phyloP scores from a whole-genome alignment of 2,888 invertebrate species.

The Caenorhabditis angaria region DNA sequence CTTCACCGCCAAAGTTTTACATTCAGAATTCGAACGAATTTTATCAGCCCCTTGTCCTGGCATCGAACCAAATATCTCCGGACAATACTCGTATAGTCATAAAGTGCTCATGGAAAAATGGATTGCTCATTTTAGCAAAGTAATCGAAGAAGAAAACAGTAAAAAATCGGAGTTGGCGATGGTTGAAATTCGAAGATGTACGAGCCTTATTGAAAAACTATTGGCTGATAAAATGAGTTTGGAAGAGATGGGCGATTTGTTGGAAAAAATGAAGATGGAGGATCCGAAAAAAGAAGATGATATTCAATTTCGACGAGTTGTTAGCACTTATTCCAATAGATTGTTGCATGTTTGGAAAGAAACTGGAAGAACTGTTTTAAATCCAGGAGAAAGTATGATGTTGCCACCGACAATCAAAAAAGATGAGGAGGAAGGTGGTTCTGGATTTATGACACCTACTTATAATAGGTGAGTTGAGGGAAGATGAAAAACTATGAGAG shows the following conservation, averaged over 20 bases:
- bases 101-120: conserved; percentile 43
- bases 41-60: conserved; percentile 35
- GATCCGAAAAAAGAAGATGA: conserved; percentile 20
- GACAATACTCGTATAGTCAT: conserved; percentile 29
- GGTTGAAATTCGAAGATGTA: conserved; percentile 16
- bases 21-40: conserved; percentile 42
- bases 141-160: conserved; percentile 22
- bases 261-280: conserved; percentile 17
- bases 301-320: conserved; percentile 9
- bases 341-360: conserved; percentile 7
- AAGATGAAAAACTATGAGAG: too few relatives aligned
- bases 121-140: conserved; percentile 30
- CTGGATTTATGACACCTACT: conserved; percentile 22
- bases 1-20: conserved; percentile 40
- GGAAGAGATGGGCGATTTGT: conserved; percentile 17
- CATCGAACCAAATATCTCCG: conserved; percentile 14
- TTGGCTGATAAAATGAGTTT: conserved; percentile 11
- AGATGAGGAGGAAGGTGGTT: not conserved
- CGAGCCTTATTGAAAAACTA: conserved; percentile 4
- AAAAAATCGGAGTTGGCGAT: conserved; percentile 17
- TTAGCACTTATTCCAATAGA: conserved; percentile 12
- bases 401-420: not conserved
- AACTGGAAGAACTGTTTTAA: not conserved
- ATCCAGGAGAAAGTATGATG: not conserved
- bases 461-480: not conserved